Conservation (phyloP, 1,140 invertebrate species). For the Drosophila dunni region DNA sequence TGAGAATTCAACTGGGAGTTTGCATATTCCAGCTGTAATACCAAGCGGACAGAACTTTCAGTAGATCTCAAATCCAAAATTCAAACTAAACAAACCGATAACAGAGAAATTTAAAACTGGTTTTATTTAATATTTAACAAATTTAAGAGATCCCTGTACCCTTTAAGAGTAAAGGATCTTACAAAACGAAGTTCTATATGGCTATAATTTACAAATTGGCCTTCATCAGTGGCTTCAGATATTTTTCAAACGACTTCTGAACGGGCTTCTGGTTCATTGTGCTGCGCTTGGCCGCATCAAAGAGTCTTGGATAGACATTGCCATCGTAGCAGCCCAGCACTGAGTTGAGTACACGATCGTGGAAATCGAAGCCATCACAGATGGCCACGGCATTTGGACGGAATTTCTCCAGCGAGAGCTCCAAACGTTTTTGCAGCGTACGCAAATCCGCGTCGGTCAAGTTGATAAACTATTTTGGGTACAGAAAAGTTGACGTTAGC, state of each 20-base stretch:
- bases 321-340: conserved; percentile 95
- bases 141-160: not conserved
- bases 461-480: conserved; percentile 87
- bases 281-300: conserved; percentile 93
- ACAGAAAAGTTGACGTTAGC: not conserved
- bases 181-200: not conserved
- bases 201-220: conserved; percentile 86
- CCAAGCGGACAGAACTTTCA: too few species aligned
- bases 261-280: conserved; percentile 94
- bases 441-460: conserved; percentile 88
- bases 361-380: conserved; percentile 95
- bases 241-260: conserved; percentile 90
- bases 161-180: not conserved
- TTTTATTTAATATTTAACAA: not conserved
- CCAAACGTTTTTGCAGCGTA: conserved; percentile 88
- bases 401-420: conserved; percentile 89
- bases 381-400: conserved; percentile 94
- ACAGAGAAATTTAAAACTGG: too few species aligned
- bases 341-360: conserved; percentile 93
- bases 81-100: too few species aligned
- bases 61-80: too few species aligned
- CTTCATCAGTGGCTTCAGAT: conserved; percentile 91
- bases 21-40: too few species aligned
- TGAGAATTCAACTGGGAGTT: too few species aligned
- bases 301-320: conserved; percentile 94